Conservation (phyloP, 2,888 invertebrate genomes). For the Cabera pusaria region DNA sequence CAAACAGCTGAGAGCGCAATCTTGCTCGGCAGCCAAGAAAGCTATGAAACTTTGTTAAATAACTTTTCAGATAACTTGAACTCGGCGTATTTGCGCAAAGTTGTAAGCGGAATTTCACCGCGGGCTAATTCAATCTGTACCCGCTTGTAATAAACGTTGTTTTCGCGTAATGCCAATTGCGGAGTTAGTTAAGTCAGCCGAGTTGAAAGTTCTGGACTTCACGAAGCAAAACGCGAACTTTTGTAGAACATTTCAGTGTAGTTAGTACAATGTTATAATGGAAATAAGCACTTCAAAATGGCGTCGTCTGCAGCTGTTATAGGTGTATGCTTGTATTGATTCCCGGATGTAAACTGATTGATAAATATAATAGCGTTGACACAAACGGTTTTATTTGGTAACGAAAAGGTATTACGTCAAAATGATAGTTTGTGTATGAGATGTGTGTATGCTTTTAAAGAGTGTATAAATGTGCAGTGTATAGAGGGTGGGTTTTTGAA, state of each 20-base stretch:
- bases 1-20: conserved; percentile 61
- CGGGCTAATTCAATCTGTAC: conserved; percentile 80
- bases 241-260: conserved; percentile 84
- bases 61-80: conserved; percentile 84
- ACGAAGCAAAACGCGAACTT: conserved; percentile 84
- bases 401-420: no score
- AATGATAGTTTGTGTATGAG: no score
- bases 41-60: conserved; percentile 84
- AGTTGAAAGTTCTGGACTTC: conserved; percentile 80
- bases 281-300: conserved; percentile 84
- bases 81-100: conserved; percentile 79
- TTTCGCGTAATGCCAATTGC: conserved; percentile 78
- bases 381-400: conserved; percentile 41
- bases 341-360: conserved; percentile 50
- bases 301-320: conserved; percentile 73
- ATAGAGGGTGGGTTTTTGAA: no score
- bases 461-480: no score
- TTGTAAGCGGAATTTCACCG: conserved; percentile 76
- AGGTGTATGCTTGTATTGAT: conserved; percentile 62
- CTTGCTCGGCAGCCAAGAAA: conserved; percentile 68
- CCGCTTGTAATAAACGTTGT: conserved; percentile 81
- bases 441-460: no score
- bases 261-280: conserved; percentile 84
- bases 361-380: conserved; percentile 50
- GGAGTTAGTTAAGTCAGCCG: conserved; percentile 68